phyloP scores from a whole-genome alignment of 2,888 invertebrate species.

The Calephelis perditalis region DNA sequence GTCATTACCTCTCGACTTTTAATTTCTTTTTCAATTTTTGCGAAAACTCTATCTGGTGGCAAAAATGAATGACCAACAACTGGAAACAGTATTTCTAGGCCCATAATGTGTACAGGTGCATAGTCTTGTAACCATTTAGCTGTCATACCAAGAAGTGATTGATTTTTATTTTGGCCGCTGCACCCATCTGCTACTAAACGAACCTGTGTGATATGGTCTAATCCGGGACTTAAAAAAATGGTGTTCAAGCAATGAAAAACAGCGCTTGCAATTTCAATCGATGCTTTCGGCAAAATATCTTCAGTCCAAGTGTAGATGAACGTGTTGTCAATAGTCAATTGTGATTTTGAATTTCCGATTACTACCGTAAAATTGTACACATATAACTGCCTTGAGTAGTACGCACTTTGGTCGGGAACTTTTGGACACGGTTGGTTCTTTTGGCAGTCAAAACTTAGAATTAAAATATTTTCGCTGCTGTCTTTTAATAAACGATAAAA shows the following conservation, averaged over 20 bases:
- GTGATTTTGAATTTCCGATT: no score
- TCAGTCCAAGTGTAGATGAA: conserved; percentile 23
- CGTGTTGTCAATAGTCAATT: conserved; percentile 31
- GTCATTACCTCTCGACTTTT: no score
- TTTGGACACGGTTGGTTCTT: conserved; percentile 24
- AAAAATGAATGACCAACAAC: no score
- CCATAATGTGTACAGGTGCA: conserved; percentile 22
- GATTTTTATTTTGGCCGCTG: conserved; percentile 25
- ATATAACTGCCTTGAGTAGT: conserved; percentile 24
- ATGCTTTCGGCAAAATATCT: conserved; percentile 23
- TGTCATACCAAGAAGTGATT: conserved; percentile 20
- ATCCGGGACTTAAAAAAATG: conserved; percentile 1
- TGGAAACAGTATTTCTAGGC: no score
- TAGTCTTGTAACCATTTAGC: conserved; percentile 17
- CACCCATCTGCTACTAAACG: conserved; percentile 23
- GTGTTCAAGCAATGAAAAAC: conserved; percentile 21
- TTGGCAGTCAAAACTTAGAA: conserved; percentile 23
- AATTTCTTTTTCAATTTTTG: no score
- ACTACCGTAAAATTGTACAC: conserved; percentile 20
- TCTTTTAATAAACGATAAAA: no score
- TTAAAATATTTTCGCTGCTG: conserved; percentile 14
- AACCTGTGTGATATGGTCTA: conserved; percentile 20
- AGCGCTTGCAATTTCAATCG: conserved; percentile 23
- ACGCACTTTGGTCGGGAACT: conserved; percentile 26
- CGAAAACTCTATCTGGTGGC: no score